These are phyloP conservation scores for Apotomis betuletana DNA, from an alignment of 2,888 invertebrate genomes.

Conservation along the genomic window DNA sequence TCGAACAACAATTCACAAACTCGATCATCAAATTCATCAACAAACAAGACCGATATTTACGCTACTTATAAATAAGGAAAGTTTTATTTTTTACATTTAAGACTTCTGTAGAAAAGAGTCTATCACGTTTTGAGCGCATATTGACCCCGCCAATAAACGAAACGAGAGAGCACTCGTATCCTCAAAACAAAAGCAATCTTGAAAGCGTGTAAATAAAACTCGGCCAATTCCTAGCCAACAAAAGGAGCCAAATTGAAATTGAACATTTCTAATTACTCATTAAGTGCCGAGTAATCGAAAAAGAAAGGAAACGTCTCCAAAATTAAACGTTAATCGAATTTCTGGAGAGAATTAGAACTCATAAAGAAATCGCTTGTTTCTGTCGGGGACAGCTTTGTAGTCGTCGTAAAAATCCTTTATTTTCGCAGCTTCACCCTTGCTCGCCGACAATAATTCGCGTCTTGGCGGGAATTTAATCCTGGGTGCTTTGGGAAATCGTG, in stretches of 20 bases:
- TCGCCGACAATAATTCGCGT: constrained; percentile 56
- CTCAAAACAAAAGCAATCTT: constrained; percentile 33
- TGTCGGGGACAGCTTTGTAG: constrained; percentile 63
- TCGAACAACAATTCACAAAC: no score
- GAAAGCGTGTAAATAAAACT: constrained; percentile 37
- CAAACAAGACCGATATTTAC: no score
- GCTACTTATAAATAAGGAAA: no score
- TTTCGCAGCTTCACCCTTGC: constrained; percentile 49
- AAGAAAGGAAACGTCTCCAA: constrained; percentile 45
- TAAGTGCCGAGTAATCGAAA: constrained; percentile 45
- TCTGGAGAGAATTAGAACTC: constrained; percentile 66
- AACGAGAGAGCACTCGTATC: constrained; percentile 3
- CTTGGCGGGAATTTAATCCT: constrained; percentile 33
- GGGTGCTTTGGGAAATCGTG: constrained; percentile 19
- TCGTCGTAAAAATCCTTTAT: constrained; percentile 63
- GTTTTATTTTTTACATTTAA: not conserved
- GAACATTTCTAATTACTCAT: constrained; percentile 49
- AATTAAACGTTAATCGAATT: constrained; percentile 70
- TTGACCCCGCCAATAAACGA: constrained; percentile 1
- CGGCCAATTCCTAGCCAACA: constrained; percentile 29
- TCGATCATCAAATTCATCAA: no score
- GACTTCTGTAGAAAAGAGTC: not conserved
- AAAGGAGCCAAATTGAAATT: constrained; percentile 36
- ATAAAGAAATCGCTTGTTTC: constrained; percentile 63
- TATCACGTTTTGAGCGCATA: not conserved